Base-by-base conservation (phyloP, 2,113 vertebrate species). In the Potamarius usumacintae region DNA sequence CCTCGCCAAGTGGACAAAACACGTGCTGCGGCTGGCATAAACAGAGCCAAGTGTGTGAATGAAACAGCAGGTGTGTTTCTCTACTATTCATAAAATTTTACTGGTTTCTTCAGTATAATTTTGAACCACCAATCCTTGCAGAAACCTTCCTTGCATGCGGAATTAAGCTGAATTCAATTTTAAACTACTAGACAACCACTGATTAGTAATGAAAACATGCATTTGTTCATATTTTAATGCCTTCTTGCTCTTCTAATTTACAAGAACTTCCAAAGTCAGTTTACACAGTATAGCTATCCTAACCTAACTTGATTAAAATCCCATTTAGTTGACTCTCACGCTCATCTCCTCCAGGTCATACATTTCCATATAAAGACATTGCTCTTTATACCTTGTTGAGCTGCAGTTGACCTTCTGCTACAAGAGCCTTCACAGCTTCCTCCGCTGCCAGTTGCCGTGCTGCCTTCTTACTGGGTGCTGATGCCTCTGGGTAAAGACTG, bases 371-470 rank as follows among this genome's bases (percentile, higher is more conserved):
- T 30, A 82, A 82, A 34, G 15, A 48, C 82, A 25, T 80, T 81
- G 71, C 52, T 55, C 58, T 85, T 27, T 8, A 74, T 91, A 97
- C 96, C 96, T 97, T 97, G 85, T 95, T 96, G 15, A 95, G 89
- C 88, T 94, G 94, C 53, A 95, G 91, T 84, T 86, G 91, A 62
- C 96, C 92, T 1, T 96, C 96, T 71, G 94, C 96, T 15, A 96
- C 94, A 85, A 99, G 94, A 65, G 96, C 96, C 92, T 96, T 98
- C 92, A 99, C 96, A 14, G 98, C 97, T 62, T 96, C 96, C 90
- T 99, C 97, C 0, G 98, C 98, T 0, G 98, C 97, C 94, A 99
- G 95, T 94, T 99, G 98, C 90, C 97, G 97, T 0, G 97, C 97
- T 42, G 96, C 96, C 88, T 99, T 99, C 93, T 99, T 99, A 93